phyloP scores from a whole-genome alignment of 2,797 vertebrate species.

The Craterocephalus amniculus region DNA sequence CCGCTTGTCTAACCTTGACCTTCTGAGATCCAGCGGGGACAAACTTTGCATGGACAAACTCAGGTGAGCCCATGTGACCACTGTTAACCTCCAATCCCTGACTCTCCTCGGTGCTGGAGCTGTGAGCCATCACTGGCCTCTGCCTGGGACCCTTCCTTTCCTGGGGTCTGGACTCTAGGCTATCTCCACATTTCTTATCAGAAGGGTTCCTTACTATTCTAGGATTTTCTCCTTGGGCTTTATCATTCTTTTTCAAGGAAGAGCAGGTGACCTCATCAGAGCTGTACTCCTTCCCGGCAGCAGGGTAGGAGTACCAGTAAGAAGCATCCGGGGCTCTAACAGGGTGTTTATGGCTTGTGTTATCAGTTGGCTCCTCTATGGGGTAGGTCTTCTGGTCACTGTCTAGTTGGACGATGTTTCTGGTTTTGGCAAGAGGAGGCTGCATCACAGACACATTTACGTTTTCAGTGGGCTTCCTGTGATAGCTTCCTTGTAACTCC shows the following conservation, averaged over 20 bases:
- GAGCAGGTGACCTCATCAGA: conserved; percentile 56
- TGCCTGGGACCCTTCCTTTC: conserved; percentile 57
- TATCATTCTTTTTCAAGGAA: conserved; percentile 51
- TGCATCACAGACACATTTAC: conserved; percentile 22
- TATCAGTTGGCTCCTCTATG: conserved; percentile 55
- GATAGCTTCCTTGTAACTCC: conserved; percentile 43
- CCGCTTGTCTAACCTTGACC: conserved; percentile 82
- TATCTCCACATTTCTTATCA: conserved; percentile 44
- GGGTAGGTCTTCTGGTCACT: conserved; percentile 50
- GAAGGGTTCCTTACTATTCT: conserved; percentile 36
- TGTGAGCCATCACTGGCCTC: conserved; percentile 58
- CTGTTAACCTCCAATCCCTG: conserved; percentile 55
- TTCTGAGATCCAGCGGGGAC: conserved; percentile 84
- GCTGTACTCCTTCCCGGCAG: conserved; percentile 56
- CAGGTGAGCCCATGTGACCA: conserved; percentile 43
- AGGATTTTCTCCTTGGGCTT: conserved; percentile 38
- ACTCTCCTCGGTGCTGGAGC: conserved; percentile 62
- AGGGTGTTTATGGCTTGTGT: conserved; percentile 36
- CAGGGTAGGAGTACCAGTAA: conserved; percentile 59
- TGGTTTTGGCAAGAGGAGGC: conserved; percentile 34
- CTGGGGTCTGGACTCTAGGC: conserved; percentile 27
- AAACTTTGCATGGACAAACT: conserved; percentile 85
- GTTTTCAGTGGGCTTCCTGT: conserved; percentile 55
- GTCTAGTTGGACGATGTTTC: conserved; percentile 39
- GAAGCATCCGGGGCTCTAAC: conserved; percentile 45